Evolutionary conservation across 1,140 invertebrate genomes (phyloP), one percentile per base, ranked within the genome.

Genomic region (Luehdorfia chinensis): DNA sequence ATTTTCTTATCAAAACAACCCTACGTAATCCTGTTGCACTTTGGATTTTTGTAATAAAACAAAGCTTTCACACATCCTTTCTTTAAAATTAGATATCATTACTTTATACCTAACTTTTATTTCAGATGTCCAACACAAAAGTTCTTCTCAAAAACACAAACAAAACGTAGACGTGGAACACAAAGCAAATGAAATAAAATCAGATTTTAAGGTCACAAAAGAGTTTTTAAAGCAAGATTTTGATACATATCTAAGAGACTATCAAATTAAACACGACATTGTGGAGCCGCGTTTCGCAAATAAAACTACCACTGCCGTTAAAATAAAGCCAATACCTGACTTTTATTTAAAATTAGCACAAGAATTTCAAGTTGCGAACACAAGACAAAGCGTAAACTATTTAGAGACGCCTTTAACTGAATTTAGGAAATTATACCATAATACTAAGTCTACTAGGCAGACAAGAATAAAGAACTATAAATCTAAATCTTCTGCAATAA

Each of bases 361-460:
- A 30, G 13, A 54, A 9, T 31, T 13, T 27, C 43, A 59, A 13
- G 48, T 8, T 3, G 41, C 56, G 19, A 15, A 31, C 43, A 39
- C 50, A 4, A 23, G 30, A 2, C 9, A 32, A 16, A 50, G 19
- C 28, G 34, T 56, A 1, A 64, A 81, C 49, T 85, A 75, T 34
- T 56, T 85, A 28, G 75, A 75, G 50, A 79, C 66, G 4, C 75
- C 78, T 0, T 36, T 85, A 13, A 48, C 21, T 1, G 77, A 85
- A 33, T 85, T 85, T 30, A 72, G 78, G 47, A 85, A 83, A 54
- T 44, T 77, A 4, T 84, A 84, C 50, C 63, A 67, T 13, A 31
- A 56, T 16, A 43, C 57, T 27, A 63, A 47, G 37, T 15, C 19
- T 2, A 50, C n/a, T n/a, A n/a, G n/a, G n/a, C n/a, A n/a, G n/a